phyloP scores from a whole-genome alignment of 2,113 vertebrate species.

The Pelecanus crispus region DNA sequence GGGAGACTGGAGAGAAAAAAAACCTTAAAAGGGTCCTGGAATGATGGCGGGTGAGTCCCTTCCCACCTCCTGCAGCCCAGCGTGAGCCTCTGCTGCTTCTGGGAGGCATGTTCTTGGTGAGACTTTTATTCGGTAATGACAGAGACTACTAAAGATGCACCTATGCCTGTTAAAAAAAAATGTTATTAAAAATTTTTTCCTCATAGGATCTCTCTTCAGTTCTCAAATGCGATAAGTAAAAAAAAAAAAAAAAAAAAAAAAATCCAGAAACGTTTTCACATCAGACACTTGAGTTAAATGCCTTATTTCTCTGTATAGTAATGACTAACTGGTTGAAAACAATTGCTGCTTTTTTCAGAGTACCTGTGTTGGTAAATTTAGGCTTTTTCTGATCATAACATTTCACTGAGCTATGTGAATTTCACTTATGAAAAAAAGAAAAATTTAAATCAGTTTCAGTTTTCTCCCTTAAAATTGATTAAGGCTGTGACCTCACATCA shows the following conservation, averaged over 20 bases:
- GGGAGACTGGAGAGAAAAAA: neutral
- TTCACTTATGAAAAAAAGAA: neutral
- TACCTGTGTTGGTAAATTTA: neutral
- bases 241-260: neutral
- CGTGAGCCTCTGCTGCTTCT: neutral
- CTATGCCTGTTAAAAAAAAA: neutral
- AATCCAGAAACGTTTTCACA: neutral
- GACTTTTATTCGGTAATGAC: neutral
- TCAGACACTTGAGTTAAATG: neutral
- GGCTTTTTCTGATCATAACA: neutral
- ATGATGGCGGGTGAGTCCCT: neutral
- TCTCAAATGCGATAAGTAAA: neutral
- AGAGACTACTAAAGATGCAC: neutral
- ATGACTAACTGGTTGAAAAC: neutral
- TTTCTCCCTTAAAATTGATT: neutral
- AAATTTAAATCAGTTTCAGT: neutral
- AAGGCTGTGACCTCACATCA: neutral
- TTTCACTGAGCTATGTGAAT: neutral
- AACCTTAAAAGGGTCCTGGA: neutral
- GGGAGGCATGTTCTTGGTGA: neutral
- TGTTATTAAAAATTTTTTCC: neutral
- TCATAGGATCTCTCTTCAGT: neutral
- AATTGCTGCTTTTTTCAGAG: neutral
- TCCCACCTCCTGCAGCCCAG: neutral
- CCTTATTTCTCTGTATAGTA: neutral